Evolutionary conservation across 2,113 vertebrate genomes (phyloP), one percentile per base, ranked within the genome.

Genomic region (Chloroceryle aenea): DNA sequence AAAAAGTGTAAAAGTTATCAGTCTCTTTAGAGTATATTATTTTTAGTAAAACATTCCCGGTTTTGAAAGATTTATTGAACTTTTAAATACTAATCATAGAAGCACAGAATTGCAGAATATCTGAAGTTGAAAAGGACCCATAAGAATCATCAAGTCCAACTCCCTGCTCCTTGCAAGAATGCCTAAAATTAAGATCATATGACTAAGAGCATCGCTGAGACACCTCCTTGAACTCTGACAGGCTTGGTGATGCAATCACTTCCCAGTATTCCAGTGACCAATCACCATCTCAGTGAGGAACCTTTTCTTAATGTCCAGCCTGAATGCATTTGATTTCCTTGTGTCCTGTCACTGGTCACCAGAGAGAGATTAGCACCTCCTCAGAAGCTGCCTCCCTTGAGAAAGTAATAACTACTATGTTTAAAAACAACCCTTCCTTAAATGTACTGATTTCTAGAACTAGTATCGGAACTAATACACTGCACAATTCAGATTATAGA

Each of bases 261-360:
- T 73, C 0, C 0, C 10, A 36, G 19, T 61, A 23, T 53, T 90
- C 42, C 32, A 45, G 29, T 14, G 26, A 45, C 0, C 0, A 11
- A 14, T 4, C 23, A 43, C 2, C 0, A 12, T 38, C 16, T n/a
- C 11, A 26, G 18, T 66, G 29, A 36, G 56, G 34, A 75, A 26
- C 13, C 13, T 72, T 68, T 63, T 76, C 21, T 10, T 77, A 25
- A 30, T 5, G 18, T 43, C 13, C 26, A 17, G 3, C 42, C n/a
- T 32, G 62, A 84, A 58, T 10, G 6, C 11, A 4, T 66, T 55
- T 23, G 8, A 34, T 75, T 84, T 80, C 23, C 26, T 84, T 0
- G 0, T 13, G 23, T 55, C 30, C 14, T 48, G 0, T 43, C 16
- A 1, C n/a, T 71, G 47, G 6, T 76, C 82, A 76, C 9, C 47